Evolutionary conservation across 2,113 vertebrate species (phyloP).

Genomic region (Anguilla rostrata): DNA sequence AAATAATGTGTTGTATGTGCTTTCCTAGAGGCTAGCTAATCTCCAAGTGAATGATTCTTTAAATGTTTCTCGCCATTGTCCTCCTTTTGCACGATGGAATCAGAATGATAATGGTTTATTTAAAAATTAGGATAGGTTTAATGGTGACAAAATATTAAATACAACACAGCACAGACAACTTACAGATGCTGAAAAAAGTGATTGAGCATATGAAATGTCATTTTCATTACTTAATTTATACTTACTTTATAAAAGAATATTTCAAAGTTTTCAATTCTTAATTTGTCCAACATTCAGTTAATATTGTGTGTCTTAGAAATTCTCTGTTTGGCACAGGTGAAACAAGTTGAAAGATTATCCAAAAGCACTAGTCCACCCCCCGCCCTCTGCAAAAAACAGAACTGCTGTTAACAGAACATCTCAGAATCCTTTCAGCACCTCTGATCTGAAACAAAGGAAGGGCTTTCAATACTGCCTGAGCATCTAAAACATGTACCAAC

Average conservation of each 20-base stretch:
- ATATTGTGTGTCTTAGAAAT: background rate
- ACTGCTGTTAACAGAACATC: background rate
- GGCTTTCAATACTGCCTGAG: conserved; percentile 18
- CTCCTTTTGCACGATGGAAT: conserved; percentile 9
- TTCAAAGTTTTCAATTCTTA: too few relatives aligned
- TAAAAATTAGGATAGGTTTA: background rate
- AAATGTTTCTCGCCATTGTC: conserved; percentile 34
- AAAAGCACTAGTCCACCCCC: too few relatives aligned
- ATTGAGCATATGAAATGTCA: background rate
- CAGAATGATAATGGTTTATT: background rate
- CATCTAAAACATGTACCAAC: conserved; percentile 17
- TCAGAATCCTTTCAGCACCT: conserved; percentile 8
- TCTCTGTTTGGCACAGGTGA: background rate
- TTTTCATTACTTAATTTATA: background rate
- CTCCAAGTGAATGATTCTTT: conserved; percentile 20
- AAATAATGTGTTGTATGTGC: conserved; percentile 24
- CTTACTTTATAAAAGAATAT: too few relatives aligned
- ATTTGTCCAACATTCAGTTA: too few relatives aligned
- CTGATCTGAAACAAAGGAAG: conserved; percentile 5
- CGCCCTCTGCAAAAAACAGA: too few relatives aligned
- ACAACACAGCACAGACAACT: background rate
- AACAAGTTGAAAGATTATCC: background rate
- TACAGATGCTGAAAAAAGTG: background rate
- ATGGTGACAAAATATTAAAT: background rate
- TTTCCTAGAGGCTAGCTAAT: conserved; percentile 32